These are phyloP conservation scores for Sorex araneus DNA, from an alignment of 2,113 vertebrate species.

Conservation along the genomic window DNA sequence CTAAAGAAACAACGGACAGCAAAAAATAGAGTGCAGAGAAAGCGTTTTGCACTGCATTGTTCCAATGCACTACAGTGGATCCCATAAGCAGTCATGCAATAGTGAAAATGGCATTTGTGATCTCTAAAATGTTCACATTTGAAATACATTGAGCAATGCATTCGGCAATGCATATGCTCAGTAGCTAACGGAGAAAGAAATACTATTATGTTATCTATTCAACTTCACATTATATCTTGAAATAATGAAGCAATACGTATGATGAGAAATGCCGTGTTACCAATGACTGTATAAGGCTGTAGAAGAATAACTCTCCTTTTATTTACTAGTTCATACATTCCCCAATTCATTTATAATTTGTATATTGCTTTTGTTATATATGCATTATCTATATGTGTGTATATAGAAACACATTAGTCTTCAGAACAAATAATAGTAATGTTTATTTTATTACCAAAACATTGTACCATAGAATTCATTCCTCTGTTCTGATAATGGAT, in stretches of 20 bases:
- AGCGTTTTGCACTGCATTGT: not conserved
- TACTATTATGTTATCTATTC: slow-evolving; percentile 54
- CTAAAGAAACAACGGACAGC: not conserved
- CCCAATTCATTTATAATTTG: slow-evolving; percentile 26
- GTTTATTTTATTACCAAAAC: slow-evolving; percentile 39
- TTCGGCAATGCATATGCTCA: slow-evolving; percentile 82
- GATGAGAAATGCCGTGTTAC: not conserved
- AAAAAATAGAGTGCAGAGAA: not conserved
- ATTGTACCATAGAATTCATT: not conserved
- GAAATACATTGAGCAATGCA: slow-evolving; percentile 78
- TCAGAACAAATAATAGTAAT: not conserved
- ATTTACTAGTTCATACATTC: not conserved
- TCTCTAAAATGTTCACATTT: slow-evolving; percentile 1
- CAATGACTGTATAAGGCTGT: slow-evolving; percentile 81
- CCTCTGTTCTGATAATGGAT: slow-evolving; percentile 73
- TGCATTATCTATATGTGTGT: not conserved
- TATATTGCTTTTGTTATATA: not conserved
- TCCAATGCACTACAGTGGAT: not conserved
- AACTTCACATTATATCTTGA: slow-evolving; percentile 82
- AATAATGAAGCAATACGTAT: slow-evolving; percentile 84
- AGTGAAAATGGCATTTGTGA: not conserved
- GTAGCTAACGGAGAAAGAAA: slow-evolving; percentile 71
- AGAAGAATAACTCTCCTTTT: slow-evolving; percentile 74
- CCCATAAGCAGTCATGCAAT: not conserved
- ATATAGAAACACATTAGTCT: not conserved